These are phyloP conservation scores for Synanthedon andrenaeformis DNA, from an alignment of 2,888 invertebrate genomes.

Conservation along the genomic window DNA sequence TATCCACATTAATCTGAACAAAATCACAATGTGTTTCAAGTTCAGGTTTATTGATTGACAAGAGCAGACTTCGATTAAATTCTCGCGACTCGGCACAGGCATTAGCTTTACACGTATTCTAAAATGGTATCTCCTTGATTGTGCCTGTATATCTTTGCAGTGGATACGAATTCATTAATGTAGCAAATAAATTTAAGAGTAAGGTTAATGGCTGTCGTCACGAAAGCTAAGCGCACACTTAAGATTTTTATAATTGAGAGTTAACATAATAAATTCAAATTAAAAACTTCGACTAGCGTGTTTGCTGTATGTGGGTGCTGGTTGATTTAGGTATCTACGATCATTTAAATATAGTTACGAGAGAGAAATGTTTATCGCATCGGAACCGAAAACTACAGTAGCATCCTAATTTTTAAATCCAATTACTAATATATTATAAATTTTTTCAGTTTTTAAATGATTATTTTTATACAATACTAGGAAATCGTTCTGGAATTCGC, in stretches of 20 bases:
- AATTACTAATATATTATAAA: too few species aligned
- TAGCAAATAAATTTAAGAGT: conserved; percentile 18
- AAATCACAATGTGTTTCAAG: conserved; percentile 34
- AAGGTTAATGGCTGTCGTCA: conserved; percentile 13
- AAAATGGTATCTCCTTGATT: conserved; percentile 19
- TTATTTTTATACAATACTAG: too few species aligned
- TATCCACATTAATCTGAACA: conserved; percentile 32
- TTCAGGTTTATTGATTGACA: conserved; percentile 63
- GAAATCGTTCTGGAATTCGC: too few species aligned
- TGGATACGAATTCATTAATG: conserved; percentile 20
- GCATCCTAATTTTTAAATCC: too few species aligned
- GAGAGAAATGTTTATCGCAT: too few species aligned
- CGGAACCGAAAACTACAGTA: too few species aligned
- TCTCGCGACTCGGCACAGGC: conserved; percentile 46
- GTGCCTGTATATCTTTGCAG: conserved; percentile 6
- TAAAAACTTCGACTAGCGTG: background rate
- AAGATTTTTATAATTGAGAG: conserved; percentile 3
- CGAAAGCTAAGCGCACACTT: conserved; percentile 9
- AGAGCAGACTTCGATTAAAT: conserved; percentile 58
- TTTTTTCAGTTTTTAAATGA: too few species aligned
- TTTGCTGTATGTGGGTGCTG: background rate
- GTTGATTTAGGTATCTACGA: too few species aligned
- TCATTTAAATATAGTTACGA: too few species aligned
- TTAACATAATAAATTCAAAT: background rate
- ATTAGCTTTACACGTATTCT: conserved; percentile 45